A percentile compares a stretch with the other conserved stretches of the same genome.
Evolutionary conservation across 2,113 vertebrate species (phyloP).

Genomic region (Myotis yumanensis): DNA sequence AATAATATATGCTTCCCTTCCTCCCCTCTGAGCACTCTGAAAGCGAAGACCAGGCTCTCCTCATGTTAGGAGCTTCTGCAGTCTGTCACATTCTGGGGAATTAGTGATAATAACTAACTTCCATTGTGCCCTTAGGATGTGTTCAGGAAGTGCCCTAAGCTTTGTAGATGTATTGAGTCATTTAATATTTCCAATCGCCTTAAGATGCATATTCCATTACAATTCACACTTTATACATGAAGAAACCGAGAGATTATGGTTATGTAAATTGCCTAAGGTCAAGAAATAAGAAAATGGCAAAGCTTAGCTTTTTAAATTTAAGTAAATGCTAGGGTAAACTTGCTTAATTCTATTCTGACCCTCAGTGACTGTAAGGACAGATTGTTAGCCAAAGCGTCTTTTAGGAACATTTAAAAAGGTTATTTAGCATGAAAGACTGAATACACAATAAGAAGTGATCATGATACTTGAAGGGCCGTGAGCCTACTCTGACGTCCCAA

Average conservation of each 20-base stretch:
- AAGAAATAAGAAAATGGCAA: neutral
- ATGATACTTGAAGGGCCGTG: neutral
- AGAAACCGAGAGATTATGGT: neutral
- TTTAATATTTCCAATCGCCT: neutral
- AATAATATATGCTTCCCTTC: neutral
- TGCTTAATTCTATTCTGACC: neutral
- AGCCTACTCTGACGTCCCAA: neutral
- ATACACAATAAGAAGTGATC: neutral
- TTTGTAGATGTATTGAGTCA: neutral
- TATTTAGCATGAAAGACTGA: neutral
- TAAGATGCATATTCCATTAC: neutral
- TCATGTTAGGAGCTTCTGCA: neutral
- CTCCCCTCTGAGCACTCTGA: neutral
- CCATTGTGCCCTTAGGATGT: neutral
- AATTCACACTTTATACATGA: neutral
- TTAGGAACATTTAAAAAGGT: neutral
- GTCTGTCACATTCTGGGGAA: neutral
- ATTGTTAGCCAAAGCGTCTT: neutral
- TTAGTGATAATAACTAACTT: neutral
- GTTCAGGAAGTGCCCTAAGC: neutral
- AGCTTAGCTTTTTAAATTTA: slow-evolving; percentile 38
- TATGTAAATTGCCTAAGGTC: neutral
- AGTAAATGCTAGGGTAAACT: neutral
- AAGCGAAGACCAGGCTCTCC: neutral
- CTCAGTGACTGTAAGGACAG: neutral